Evolutionary conservation across 2,888 invertebrate genomes (phyloP), one percentile per base, ranked within the genome.

Genomic region (Teleogryllus oceanicus): DNA sequence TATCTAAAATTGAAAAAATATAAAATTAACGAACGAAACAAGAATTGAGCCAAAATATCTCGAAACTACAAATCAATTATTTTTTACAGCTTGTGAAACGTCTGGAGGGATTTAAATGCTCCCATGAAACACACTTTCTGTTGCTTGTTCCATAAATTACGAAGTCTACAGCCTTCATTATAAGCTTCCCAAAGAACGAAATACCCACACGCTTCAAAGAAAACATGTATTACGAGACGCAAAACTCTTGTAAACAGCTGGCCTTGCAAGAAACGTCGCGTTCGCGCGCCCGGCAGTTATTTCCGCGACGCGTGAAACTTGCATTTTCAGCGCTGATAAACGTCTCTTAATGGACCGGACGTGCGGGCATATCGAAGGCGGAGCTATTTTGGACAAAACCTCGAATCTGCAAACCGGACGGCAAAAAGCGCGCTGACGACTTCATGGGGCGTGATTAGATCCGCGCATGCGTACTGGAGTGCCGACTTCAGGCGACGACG

Each of bases 401-500:
- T 62, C 62, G n/a, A 18, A 62, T 62, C 62, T 62, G 13, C 62
- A 62, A 62, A 13, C 16, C 16, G 1, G n/a, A 3, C 16, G 3
- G 62, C 62, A 62, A 62, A 62, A 62, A 62, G 16, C 62, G 62
- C 13, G 62, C 62, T 62, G 62, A 62, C 62, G 62, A 62, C 62
- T 62, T 62, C 62, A 62, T 62, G 62, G 62, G 16, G 62, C n/a
- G n/a, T 62, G 62, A 62, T 62, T 62, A 62, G 62, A 62, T 62
- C 62, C 62, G 62, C 62, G n/a, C 62, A 62, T 62, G 62, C 62
- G n/a, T 8, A 62, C 11, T 62, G 62, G 16, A 11, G 13, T 12
- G 13, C 10, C 62, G 16, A 16, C 16, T 10, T 16, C 37, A 37
- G 37, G 37, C 5, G 37, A 8, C 37, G 37, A 37, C 37, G 5